Evolutionary conservation across 2,113 vertebrate species (phyloP).

Genomic region (Xyliphius kryptos): DNA sequence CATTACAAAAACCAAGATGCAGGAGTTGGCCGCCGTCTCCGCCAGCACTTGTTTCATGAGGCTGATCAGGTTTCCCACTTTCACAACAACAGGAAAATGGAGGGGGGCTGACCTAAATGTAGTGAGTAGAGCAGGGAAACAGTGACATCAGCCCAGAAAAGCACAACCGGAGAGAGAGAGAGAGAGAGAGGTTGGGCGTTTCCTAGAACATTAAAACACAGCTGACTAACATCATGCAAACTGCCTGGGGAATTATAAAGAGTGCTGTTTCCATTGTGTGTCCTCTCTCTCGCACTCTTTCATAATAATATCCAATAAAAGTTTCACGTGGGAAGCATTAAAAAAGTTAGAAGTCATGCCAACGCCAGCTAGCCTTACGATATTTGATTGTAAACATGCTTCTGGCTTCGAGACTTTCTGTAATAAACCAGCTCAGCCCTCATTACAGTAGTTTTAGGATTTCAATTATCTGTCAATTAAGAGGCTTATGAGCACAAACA

Average conservation of each 20-base stretch:
- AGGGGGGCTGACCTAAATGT: conserved; percentile 11
- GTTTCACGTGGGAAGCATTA: too few species aligned
- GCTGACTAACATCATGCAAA: conserved; percentile 55
- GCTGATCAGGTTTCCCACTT: conserved; percentile 28
- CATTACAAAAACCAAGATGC: conserved; percentile 25
- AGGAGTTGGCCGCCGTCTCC: conserved; percentile 9
- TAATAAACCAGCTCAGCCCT: too few species aligned
- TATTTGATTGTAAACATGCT: too few species aligned
- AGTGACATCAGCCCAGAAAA: conserved; percentile 20
- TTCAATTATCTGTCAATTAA: too few species aligned
- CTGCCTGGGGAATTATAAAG: conserved; percentile 19
- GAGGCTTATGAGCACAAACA: too few species aligned
- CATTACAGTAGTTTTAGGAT: too few species aligned
- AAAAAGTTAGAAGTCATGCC: too few species aligned
- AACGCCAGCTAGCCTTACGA: too few species aligned
- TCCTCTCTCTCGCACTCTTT: conserved; percentile 26
- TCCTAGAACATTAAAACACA: conserved; percentile 39
- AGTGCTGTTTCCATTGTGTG: background rate
- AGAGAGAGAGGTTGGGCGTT: conserved; percentile 11
- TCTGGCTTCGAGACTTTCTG: too few species aligned
- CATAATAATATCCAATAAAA: background rate
- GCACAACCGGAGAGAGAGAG: background rate
- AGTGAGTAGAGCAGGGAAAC: conserved; percentile 11
- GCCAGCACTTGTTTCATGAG: conserved; percentile 19
- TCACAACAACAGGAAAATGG: conserved; percentile 36